Percentiles rank a stretch among this genome's conserved stretches.
phyloP scores from a whole-genome alignment of 2,797 vertebrate genomes.

The Garrulus glandarius region DNA sequence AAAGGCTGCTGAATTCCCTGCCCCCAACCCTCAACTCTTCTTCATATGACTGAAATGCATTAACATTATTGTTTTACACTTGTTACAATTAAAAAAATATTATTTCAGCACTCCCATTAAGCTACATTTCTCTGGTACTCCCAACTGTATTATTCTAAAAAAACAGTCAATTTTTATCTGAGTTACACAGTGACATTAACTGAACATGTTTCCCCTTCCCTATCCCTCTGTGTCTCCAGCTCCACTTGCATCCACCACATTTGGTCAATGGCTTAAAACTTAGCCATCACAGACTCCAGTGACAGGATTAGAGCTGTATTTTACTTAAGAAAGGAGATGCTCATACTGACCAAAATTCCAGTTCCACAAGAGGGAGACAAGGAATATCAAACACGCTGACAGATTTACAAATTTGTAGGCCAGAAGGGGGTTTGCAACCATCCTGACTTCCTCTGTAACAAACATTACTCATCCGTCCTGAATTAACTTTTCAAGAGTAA shows the following conservation, averaged over 20 bases:
- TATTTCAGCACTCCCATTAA: not conserved
- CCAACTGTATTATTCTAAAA: not conserved
- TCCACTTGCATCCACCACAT: not conserved
- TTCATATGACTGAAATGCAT: constrained; percentile 44
- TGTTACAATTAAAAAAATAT: not conserved
- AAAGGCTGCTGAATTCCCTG: constrained; percentile 48
- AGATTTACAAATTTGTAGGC: not conserved
- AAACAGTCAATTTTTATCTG: not conserved
- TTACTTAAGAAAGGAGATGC: not conserved
- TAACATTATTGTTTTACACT: not conserved
- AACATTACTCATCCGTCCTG: not conserved
- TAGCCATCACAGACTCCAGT: not conserved
- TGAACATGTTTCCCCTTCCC: not conserved
- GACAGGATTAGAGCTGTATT: not conserved
- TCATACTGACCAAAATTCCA: not conserved
- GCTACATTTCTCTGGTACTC: not conserved
- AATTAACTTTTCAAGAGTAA: not conserved
- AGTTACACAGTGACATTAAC: not conserved
- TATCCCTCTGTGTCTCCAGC: fast-evolving
- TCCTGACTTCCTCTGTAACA: not conserved
- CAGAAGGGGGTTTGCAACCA: fast-evolving
- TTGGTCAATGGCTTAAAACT: not conserved
- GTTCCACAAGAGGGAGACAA: not conserved
- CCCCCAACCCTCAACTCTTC: not conserved
- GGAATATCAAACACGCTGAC: not conserved